Evolutionary conservation across 2,888 invertebrate genomes (phyloP).

Genomic region (Hanleya hanleyi): DNA sequence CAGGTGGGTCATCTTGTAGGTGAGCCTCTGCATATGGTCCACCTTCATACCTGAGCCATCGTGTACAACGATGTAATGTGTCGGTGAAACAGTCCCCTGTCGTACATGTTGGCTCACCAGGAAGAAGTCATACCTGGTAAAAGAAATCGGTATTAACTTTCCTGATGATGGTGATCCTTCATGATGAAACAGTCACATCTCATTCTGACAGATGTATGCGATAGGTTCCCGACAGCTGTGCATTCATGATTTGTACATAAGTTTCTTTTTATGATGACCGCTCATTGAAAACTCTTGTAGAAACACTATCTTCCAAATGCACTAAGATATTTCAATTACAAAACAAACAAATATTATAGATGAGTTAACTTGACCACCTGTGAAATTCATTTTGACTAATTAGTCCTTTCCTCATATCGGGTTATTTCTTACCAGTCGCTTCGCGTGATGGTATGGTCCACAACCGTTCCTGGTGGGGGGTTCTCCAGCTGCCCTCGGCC

Average conservation of each 20-base stretch:
- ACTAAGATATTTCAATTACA: too few relatives aligned
- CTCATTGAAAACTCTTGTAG: too few relatives aligned
- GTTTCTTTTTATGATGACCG: too few relatives aligned
- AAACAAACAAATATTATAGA: too few relatives aligned
- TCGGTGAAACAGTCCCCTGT: conserved; percentile 92
- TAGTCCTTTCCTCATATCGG: too few relatives aligned
- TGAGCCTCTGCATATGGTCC: conserved; percentile 87
- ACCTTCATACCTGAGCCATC: conserved; percentile 80
- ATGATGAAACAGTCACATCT: neutral
- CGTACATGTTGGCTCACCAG: conserved; percentile 89
- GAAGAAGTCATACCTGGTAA: conserved; percentile 83
- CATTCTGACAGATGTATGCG: too few relatives aligned
- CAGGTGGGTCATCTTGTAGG: conserved; percentile 91
- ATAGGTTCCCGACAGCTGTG: too few relatives aligned
- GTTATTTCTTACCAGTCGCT: conserved; percentile 79
- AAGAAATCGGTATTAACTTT: neutral
- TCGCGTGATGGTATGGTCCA: conserved; percentile 87
- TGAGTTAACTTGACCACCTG: too few relatives aligned
- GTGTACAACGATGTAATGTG: conserved; percentile 89
- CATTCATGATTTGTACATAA: too few relatives aligned
- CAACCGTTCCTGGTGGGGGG: conserved; percentile 88
- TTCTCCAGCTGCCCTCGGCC: conserved; percentile 76
- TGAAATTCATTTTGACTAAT: too few relatives aligned
- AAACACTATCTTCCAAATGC: too few relatives aligned
- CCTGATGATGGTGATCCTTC: neutral